Evolutionary conservation across 2,797 vertebrate species (phyloP), one percentile per base, ranked within the genome.

Genomic region (Syndactyla subalaris): DNA sequence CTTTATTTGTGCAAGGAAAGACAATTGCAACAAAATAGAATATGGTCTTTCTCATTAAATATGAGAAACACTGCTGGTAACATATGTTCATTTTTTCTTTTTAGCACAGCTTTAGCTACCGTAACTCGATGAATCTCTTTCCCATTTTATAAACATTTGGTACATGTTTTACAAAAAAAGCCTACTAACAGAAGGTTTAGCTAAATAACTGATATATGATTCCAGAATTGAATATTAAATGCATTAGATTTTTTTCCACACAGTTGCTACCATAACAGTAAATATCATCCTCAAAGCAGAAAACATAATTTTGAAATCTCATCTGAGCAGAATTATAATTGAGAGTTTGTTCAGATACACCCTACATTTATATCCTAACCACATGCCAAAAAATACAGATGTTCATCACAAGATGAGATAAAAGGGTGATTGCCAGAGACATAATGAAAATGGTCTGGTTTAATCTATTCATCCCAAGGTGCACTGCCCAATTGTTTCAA

Each of bases 191-290:
- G 93, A 96, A 95, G 80, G 93, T 74, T 93, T 84, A 93, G 88
- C 78, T 97, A 91, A 95, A 97, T 96, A 95, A 96, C 89, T 94
- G 92, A 95, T 91, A 92, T 30, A 77, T 17, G 67, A 93, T 87
- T 89, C 71, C 71, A 89, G 75, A 91, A 89, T 32, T 41, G 80
- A 95, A 87, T 94, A 97, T 82, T 95, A 93, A 96, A 95, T 32
- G 55, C 57, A 85, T 82, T 84, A 70, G 61, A 18, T 72, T 30
- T 65, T 62, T 76, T 89, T 24, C 14, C 51, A 41, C 19, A 27
- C 10, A 67, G 51, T 95, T 85, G 85, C 83, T 74, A 81, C 66
- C 74, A 61, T 73, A 81, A 91, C 34, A 78, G 80, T 66, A 86
- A 90, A 85, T 85, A 90, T 76, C 43, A 0, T 34, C 51, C 66